Evolutionary conservation across 2,113 vertebrate species (phyloP).

Genomic region (Acanthisitta chloris): DNA sequence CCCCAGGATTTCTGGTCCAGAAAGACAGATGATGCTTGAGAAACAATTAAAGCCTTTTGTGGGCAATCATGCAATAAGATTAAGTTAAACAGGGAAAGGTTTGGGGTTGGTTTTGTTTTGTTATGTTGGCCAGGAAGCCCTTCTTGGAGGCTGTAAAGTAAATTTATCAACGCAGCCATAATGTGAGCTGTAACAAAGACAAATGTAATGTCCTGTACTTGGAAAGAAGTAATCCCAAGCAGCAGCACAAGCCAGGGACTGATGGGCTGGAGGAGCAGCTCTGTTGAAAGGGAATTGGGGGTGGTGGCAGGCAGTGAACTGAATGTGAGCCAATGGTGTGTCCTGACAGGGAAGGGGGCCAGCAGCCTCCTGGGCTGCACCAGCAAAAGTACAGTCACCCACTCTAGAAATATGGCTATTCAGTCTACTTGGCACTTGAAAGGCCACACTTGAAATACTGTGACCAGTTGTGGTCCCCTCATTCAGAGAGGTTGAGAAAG

Average conservation of each 20-base stretch:
- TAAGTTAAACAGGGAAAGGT: background rate
- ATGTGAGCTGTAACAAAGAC: background rate
- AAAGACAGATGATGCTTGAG: background rate
- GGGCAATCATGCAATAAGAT: background rate
- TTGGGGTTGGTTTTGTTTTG: background rate
- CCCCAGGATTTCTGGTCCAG: background rate
- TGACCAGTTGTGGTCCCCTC: background rate
- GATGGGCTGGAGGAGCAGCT: background rate
- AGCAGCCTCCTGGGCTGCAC: background rate
- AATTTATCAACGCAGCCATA: background rate
- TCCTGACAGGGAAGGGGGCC: background rate
- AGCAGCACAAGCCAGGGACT: background rate
- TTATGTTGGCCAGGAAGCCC: background rate
- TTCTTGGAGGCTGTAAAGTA: background rate
- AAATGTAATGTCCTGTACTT: background rate
- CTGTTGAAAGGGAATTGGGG: background rate
- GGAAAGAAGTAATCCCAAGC: background rate
- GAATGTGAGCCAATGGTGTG: background rate
- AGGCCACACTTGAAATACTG: background rate
- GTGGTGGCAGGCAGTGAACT: background rate
- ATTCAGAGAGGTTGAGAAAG: background rate
- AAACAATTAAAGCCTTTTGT: background rate
- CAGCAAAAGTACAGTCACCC: background rate
- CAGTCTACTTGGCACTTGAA: background rate
- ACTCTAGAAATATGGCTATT: background rate